These are phyloP conservation scores for Pseudomyrmex pallidus DNA, from an alignment of 1,140 invertebrate species.

Conservation along the genomic window DNA sequence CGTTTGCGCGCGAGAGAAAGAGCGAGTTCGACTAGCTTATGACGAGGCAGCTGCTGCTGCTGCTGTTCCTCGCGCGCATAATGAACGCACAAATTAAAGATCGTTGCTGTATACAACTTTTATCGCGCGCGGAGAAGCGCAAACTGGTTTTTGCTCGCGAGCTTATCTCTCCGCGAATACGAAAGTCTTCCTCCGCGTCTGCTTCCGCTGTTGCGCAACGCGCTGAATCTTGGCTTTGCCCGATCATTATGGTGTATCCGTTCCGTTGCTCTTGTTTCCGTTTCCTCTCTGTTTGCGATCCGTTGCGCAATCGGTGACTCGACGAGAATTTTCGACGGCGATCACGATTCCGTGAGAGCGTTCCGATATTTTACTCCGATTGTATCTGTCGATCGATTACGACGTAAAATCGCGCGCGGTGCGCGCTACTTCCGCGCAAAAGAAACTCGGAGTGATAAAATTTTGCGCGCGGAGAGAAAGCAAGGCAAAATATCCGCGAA, in stretches of 20 bases:
- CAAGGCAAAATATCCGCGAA: constrained; percentile 9
- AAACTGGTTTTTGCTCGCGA: constrained; percentile 67
- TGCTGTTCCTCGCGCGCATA: constrained; percentile 68
- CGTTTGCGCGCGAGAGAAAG: constrained; percentile 7
- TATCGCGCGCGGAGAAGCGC: constrained; percentile 78
- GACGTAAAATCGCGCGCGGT: too few relatives aligned
- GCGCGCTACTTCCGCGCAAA: constrained; percentile 2
- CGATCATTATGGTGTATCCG: constrained; percentile 9
- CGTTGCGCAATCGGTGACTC: constrained; percentile 16
- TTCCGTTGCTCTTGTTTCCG: constrained; percentile 13
- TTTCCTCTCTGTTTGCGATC: constrained; percentile 3
- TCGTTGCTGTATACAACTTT: constrained; percentile 70
- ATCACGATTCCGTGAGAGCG: not conserved
- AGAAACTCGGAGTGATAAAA: not conserved
- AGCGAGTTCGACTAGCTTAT: constrained; percentile 57
- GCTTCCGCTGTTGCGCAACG: constrained; percentile 32
- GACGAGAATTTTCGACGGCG: constrained; percentile 23
- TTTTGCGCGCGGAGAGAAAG: not conserved
- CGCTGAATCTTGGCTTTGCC: constrained; percentile 8
- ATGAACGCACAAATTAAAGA: constrained; percentile 82
- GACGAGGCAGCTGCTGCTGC: constrained; percentile 69
- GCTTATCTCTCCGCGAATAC: constrained; percentile 25
- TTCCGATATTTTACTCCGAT: not conserved
- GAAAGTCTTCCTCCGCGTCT: constrained; percentile 2
- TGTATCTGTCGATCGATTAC: not conserved